These are phyloP conservation scores for Psammodynastes pulverulentus DNA, from an alignment of 2,113 vertebrate species.

Conservation along the genomic window DNA sequence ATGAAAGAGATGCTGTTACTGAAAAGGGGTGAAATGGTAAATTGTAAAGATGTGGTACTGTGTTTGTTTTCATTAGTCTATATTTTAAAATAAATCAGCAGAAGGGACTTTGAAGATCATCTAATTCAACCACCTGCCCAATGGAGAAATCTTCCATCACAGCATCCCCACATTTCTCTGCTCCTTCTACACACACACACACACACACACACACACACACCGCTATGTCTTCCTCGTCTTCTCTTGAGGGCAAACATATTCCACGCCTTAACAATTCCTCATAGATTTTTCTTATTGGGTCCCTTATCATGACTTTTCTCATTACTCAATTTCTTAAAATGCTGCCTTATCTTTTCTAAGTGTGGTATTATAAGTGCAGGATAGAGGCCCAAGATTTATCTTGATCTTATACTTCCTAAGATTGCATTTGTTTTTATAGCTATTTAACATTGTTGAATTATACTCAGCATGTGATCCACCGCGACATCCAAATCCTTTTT, in stretches of 20 bases:
- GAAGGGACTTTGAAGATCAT: neutral
- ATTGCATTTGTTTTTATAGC: neutral
- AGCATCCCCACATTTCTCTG: neutral
- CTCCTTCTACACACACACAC: too few relatives aligned
- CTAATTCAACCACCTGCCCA: neutral
- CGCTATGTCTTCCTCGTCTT: neutral
- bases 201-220: too few relatives aligned
- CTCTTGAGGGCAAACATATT: neutral
- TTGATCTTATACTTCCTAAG: neutral
- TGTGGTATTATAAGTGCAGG: neutral
- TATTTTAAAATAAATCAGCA: neutral
- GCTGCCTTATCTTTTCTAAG: neutral
- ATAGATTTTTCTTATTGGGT: neutral
- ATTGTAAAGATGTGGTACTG: neutral
- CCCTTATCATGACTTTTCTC: neutral
- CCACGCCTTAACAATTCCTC: neutral
- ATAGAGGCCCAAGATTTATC: neutral
- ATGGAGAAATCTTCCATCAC: neutral
- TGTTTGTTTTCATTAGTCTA: neutral
- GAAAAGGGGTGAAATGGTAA: neutral
- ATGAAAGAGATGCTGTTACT: neutral
- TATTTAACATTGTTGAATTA: neutral
- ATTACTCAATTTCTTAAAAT: neutral
- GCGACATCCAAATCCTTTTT: neutral
- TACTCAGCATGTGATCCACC: neutral